Base-by-base conservation (phyloP, 2,797 vertebrate genomes). In the Phataginus tricuspis region DNA sequence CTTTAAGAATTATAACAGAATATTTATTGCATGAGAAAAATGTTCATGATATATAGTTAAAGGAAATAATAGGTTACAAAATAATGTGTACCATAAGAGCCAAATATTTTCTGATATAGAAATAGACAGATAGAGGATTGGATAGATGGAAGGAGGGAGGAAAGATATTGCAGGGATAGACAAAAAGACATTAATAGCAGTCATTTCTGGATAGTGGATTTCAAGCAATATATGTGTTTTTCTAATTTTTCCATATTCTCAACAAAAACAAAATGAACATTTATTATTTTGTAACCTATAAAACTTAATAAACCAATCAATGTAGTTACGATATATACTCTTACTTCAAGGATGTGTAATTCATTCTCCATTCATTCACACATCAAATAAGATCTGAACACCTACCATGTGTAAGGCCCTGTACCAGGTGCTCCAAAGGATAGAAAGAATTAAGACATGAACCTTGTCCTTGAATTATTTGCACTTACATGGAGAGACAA, bases 251-350 rank as follows among this genome's bases (percentile, higher is more conserved):
- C 59, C 78, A 89, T 21, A 63, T 71, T 59, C 59, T 45, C 59
- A 57, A 5, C 31, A 64, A 66, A 80, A 93, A 39, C 21, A 77
- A 11, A 86, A 39, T 18, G 59, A 59, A 59, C 1, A 4, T 63
- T n/a, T 72, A 75, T 85, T 66, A 88, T 61, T 96, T 72, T 72
- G 55, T 55, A 83, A 83, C 25, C 10, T 71, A 31, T 57, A 61
- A 89, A 92, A 68, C 45, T 42, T 45, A 91, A 63, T 85, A 69
- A 96, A 83, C 37, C 49, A 53, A 49, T 84, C 69, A 69, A 5
- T 34, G 21, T 27, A 63, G 23, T 57, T 88, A 21, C 34, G 21
- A 45, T 53, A 45, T 0, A 69, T 3, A 4, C 29, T 77, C 23
- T 92, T 63, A 71, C 45, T 68, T 34, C 19, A 90, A 66, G 29